Conservation (phyloP, 2,888 invertebrate species). For the Sinotaia quadrata region DNA sequence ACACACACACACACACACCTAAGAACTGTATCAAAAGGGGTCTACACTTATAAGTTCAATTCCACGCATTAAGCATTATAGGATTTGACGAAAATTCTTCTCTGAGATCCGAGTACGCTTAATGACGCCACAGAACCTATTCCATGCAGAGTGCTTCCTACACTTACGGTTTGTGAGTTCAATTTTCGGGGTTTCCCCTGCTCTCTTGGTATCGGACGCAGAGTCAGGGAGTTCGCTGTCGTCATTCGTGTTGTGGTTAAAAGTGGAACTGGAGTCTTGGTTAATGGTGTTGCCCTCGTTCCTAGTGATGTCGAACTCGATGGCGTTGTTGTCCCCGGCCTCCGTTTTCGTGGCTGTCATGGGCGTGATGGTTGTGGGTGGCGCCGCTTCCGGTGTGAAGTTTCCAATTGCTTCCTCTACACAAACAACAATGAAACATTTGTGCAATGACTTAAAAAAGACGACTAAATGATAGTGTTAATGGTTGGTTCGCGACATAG, state of each 20-base stretch:
- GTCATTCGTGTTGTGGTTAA: background rate
- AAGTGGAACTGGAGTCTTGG: background rate
- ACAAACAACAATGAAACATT: background rate
- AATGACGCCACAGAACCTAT: no score
- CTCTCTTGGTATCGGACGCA: conserved; percentile 6
- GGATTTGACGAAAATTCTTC: no score
- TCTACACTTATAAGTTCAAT: no score
- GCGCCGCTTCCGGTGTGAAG: conserved; percentile 78
- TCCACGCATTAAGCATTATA: no score
- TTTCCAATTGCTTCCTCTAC: conserved; percentile 77
- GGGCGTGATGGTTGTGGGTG: conserved; percentile 51
- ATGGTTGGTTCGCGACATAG: no score
- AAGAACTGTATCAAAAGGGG: no score
- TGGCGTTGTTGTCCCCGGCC: conserved; percentile 7
- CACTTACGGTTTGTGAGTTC: background rate
- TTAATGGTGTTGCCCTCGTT: conserved; percentile 3
- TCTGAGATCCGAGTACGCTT: no score
- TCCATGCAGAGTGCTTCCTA: background rate
- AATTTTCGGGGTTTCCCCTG: background rate
- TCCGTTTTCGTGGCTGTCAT: conserved; percentile 30
- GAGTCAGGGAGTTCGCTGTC: background rate
- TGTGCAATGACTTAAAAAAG: no score
- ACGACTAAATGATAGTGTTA: no score
- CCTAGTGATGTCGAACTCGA: conserved; percentile 19
- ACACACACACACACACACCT: conserved; percentile 13